Percentiles rank a stretch among this genome's conserved stretches.
Evolutionary conservation across 2,797 vertebrate species (phyloP).

Genomic region (Chelonia mydas): DNA sequence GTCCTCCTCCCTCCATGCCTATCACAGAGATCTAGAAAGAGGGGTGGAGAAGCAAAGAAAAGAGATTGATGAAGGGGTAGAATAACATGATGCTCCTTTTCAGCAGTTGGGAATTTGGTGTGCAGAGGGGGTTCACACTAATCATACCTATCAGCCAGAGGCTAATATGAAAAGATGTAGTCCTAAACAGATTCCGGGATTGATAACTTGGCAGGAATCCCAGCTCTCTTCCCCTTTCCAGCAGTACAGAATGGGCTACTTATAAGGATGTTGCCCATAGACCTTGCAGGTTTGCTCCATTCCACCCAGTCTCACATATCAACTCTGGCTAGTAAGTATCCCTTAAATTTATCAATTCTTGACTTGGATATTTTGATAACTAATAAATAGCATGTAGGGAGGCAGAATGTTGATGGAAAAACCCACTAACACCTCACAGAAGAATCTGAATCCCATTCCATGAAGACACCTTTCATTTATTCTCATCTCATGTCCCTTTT

Average conservation of each 20-base stretch:
- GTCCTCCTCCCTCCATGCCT: not conserved
- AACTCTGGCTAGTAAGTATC: not conserved
- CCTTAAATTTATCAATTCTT: not conserved
- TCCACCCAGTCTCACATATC: not conserved
- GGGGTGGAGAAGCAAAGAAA: not conserved
- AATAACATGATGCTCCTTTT: not conserved
- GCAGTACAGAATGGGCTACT: not conserved
- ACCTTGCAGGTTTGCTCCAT: not conserved
- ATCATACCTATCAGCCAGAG: not conserved
- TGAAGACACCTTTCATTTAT: not conserved
- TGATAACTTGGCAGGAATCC: not conserved
- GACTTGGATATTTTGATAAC: not conserved
- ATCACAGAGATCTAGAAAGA: accelerated
- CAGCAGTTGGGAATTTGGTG: accelerated
- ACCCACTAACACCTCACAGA: not conserved
- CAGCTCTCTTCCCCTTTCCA: not conserved
- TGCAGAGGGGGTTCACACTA: not conserved
- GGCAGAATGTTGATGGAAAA: not conserved
- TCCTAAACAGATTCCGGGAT: not conserved
- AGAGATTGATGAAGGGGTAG: not conserved
- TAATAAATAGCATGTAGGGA: not conserved
- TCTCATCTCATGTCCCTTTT: not conserved
- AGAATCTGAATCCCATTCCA: not conserved
- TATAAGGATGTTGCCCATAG: not conserved
- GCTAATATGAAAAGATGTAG: accelerated